phyloP scores from a whole-genome alignment of 2,113 vertebrate species.

The Erinaceus europaeus region DNA sequence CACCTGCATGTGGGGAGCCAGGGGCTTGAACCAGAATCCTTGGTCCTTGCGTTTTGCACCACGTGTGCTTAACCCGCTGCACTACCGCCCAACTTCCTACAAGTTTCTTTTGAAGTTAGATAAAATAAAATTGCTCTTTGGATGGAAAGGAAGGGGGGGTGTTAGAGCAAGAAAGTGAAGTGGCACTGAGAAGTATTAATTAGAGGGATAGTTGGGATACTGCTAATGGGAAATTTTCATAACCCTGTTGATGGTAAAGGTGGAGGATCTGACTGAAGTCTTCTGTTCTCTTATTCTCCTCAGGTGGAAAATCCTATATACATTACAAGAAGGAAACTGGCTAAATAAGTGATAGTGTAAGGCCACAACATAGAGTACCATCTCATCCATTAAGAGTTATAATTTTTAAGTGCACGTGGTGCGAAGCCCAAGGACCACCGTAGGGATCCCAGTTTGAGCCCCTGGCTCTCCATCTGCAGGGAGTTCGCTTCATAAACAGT shows the following conservation, averaged over 20 bases:
- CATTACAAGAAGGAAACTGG: background rate
- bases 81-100: no score
- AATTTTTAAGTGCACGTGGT: no score
- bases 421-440: no score
- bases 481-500: no score
- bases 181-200: no score
- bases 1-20: no score
- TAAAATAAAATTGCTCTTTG: background rate
- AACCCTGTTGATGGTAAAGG: background rate
- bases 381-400: no score
- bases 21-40: no score
- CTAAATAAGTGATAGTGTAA: background rate
- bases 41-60: no score
- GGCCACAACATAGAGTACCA: background rate
- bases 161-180: background rate
- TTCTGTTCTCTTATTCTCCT: background rate
- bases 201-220: background rate
- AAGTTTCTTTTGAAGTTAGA: constrained; percentile 15
- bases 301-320: background rate
- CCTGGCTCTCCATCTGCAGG: no score
- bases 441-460: no score
- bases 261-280: background rate
- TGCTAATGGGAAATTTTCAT: constrained; percentile 3
- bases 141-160: background rate
- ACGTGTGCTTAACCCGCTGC: no score